A percentile compares a stretch with the other conserved stretches of the same genome.
These are phyloP conservation scores for Drosophila colorata DNA, from an alignment of 2,888 invertebrate species.

Conservation along the genomic window DNA sequence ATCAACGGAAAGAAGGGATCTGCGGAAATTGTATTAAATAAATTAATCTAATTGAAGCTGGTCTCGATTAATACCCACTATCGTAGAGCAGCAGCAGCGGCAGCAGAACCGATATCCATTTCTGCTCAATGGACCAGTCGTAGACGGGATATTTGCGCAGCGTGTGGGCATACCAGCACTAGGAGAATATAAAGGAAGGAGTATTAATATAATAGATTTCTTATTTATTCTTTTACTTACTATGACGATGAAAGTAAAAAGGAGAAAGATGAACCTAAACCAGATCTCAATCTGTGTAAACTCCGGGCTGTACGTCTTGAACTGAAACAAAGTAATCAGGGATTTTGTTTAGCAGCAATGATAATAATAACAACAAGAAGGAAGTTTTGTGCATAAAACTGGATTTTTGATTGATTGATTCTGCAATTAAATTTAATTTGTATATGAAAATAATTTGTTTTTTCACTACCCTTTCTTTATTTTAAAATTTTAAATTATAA, in stretches of 20 bases:
- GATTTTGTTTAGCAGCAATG: neutral
- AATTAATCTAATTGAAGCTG: neutral
- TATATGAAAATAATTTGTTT: no score
- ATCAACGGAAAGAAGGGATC: constrained; percentile 97
- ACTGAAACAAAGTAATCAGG: constrained; percentile 87
- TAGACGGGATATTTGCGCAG: constrained; percentile 93
- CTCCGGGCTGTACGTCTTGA: constrained; percentile 97
- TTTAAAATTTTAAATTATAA: no score
- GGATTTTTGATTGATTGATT: no score
- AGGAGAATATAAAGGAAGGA: constrained; percentile 47
- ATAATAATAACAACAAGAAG: no score
- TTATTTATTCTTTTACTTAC: constrained; percentile 87
- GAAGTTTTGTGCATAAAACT: no score
- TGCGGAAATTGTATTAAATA: constrained; percentile 84
- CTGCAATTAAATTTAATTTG: no score
- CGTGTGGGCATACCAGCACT: constrained; percentile 97
- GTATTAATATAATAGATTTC: neutral
- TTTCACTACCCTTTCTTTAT: no score
- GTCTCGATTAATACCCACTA: constrained; percentile 87
- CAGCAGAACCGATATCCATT: constrained; percentile 95
- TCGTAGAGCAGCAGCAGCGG: constrained; percentile 95
- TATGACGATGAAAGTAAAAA: constrained; percentile 93
- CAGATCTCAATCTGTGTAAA: constrained; percentile 99
- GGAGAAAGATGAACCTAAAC: constrained; percentile 96
- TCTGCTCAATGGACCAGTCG: constrained; percentile 99